phyloP scores from a whole-genome alignment of 2,113 vertebrate species.

The Delphinus delphis region DNA sequence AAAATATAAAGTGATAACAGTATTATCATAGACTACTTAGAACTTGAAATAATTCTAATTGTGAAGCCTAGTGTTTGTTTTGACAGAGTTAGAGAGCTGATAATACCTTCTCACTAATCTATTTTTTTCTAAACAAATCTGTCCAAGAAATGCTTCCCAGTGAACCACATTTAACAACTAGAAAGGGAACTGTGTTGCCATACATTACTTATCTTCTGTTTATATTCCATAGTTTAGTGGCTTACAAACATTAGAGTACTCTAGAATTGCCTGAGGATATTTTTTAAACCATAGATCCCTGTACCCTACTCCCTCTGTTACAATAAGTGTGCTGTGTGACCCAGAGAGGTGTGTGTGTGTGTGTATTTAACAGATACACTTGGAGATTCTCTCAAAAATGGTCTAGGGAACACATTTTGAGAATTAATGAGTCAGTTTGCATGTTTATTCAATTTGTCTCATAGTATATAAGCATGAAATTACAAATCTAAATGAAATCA shows the following conservation, averaged over 20 bases:
- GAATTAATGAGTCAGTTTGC: neutral
- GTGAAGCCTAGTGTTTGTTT: conserved; percentile 55
- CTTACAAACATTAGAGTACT: neutral
- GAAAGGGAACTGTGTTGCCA: neutral
- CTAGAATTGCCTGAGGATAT: neutral
- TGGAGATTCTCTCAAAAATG: neutral
- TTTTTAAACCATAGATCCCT: neutral
- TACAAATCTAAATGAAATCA: neutral
- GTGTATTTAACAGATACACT: neutral
- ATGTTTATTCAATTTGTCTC: neutral
- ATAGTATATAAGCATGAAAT: neutral
- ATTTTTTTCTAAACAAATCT: conserved; percentile 40
- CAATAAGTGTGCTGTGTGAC: neutral
- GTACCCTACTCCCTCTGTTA: neutral
- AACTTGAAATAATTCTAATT: conserved; percentile 50
- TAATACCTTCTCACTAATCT: conserved; percentile 50
- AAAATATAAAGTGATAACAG: conserved; percentile 70
- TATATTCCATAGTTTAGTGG: neutral
- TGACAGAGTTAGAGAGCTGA: conserved; percentile 37
- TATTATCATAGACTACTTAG: conserved; percentile 34
- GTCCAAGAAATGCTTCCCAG: conserved; percentile 34
- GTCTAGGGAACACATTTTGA: neutral
- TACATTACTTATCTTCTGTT: neutral
- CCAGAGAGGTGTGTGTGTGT: neutral
- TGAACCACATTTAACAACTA: neutral